These are phyloP conservation scores for Macrotrachela quadricornifera DNA, from an alignment of 1,140 invertebrate species.

Conservation along the genomic window DNA sequence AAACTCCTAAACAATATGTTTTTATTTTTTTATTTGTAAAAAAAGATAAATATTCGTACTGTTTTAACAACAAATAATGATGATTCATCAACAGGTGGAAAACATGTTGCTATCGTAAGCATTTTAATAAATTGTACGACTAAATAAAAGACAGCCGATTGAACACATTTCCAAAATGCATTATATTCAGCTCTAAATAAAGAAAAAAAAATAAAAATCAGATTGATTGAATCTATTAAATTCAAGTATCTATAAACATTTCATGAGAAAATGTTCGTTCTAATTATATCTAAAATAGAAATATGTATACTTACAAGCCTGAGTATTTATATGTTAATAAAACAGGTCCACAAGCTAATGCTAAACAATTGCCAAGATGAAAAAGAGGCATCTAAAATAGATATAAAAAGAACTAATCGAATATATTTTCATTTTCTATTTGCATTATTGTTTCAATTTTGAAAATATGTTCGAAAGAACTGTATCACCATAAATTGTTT, in stretches of 20 bases:
- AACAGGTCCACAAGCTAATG: constrained; percentile 72
- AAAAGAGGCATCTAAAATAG: constrained; percentile 85
- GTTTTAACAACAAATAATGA: constrained; percentile 29
- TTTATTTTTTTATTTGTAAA: constrained; percentile 15
- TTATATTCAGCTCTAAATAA: constrained; percentile 74
- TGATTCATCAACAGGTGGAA: constrained; percentile 57
- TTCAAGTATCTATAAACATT: too few relatives aligned
- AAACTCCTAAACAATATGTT: constrained; percentile 53
- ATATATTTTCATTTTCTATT: too few relatives aligned
- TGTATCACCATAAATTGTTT: too few relatives aligned
- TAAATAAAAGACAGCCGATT: constrained; percentile 72
- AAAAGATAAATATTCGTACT: constrained; percentile 14
- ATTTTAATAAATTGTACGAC: constrained; percentile 86
- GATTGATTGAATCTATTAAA: too few relatives aligned
- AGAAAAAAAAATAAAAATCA: too few relatives aligned
- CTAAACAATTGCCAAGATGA: constrained; percentile 85
- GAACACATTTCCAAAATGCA: constrained; percentile 86
- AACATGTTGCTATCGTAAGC: constrained; percentile 80
- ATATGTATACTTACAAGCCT: constrained; percentile 80
- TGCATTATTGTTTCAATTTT: too few relatives aligned
- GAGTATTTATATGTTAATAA: constrained; percentile 86
- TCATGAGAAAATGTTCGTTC: too few relatives aligned
- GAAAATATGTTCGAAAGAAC: too few relatives aligned
- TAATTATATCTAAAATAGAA: too few relatives aligned
- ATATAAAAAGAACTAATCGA: too few relatives aligned